Conservation (phyloP, 2,797 vertebrate species). For the Sebastes flavidus region DNA sequence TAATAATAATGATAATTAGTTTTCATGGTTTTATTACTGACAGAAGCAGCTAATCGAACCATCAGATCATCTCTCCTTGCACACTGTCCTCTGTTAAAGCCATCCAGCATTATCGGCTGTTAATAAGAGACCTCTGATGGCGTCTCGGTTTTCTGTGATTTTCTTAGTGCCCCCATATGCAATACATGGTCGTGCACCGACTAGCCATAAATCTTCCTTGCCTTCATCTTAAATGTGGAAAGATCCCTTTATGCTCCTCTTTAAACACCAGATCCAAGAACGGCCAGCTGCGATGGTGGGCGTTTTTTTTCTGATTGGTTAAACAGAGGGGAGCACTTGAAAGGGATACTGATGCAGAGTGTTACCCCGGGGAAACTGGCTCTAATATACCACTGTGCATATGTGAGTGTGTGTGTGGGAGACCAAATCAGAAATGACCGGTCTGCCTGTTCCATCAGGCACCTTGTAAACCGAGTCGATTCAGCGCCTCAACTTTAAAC, state of each 20-base stretch:
- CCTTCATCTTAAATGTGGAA: conserved; percentile 59
- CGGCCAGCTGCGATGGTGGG: conserved; percentile 42
- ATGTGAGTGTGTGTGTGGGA: conserved; percentile 12
- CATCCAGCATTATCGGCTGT: conserved; percentile 15
- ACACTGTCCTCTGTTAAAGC: conserved; percentile 51
- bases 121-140: conserved; percentile 35
- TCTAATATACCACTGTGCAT: conserved; percentile 6
- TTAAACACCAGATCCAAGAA: conserved; percentile 30
- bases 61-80: background rate
- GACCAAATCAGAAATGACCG: conserved; percentile 14
- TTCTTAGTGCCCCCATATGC: conserved; percentile 18
- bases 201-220: conserved; percentile 43
- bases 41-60: background rate
- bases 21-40: background rate
- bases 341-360: conserved; percentile 24
- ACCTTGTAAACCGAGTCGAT: conserved; percentile 40
- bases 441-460: conserved; percentile 40
- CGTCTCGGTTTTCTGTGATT: conserved; percentile 39
- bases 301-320: conserved; percentile 58
- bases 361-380: conserved; percentile 11
- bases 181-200: conserved; percentile 15
- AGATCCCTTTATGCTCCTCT: conserved; percentile 41
- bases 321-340: conserved; percentile 60
- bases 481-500: background rate
- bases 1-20: background rate